phyloP scores from a whole-genome alignment of 1,140 invertebrate genomes.

The Conus ventricosus region DNA sequence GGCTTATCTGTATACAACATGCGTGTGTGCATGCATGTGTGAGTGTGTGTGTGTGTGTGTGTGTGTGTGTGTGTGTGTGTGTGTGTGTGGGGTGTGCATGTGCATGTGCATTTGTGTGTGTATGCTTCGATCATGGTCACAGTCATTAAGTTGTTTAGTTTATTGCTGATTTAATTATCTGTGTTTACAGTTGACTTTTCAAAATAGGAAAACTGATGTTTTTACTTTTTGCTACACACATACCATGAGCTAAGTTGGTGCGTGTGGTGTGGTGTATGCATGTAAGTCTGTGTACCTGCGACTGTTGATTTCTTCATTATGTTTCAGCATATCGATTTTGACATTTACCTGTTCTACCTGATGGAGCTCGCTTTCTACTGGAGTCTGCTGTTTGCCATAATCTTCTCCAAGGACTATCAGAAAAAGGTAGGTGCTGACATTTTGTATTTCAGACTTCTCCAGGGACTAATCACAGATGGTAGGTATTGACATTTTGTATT shows the following conservation, averaged over 20 bases:
- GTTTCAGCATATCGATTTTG: slow-evolving; percentile 69
- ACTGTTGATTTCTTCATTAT: not conserved
- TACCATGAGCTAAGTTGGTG: not conserved
- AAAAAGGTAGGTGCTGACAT: slow-evolving; percentile 71
- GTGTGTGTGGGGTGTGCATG: too few species aligned
- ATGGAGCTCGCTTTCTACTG: slow-evolving; percentile 97
- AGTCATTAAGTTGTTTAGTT: too few species aligned
- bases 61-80: too few species aligned
- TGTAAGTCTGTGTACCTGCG: not conserved
- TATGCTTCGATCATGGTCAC: too few species aligned
- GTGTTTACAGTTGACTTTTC: too few species aligned
- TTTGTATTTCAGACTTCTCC: not conserved
- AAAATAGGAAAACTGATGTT: too few species aligned
- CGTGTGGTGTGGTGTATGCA: not conserved
- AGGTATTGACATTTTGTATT: slow-evolving; percentile 60
- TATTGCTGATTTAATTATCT: too few species aligned
- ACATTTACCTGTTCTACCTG: slow-evolving; percentile 95
- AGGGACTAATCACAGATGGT: not conserved
- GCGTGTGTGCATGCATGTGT: too few species aligned
- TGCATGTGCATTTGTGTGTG: too few species aligned
- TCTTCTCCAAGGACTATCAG: slow-evolving; percentile 93
- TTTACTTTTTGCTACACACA: too few species aligned
- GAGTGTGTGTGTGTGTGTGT: too few species aligned
- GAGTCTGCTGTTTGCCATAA: slow-evolving; percentile 88
- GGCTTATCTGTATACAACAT: too few species aligned